phyloP scores from a whole-genome alignment of 2,797 vertebrate species.

The Valencia hispanica region DNA sequence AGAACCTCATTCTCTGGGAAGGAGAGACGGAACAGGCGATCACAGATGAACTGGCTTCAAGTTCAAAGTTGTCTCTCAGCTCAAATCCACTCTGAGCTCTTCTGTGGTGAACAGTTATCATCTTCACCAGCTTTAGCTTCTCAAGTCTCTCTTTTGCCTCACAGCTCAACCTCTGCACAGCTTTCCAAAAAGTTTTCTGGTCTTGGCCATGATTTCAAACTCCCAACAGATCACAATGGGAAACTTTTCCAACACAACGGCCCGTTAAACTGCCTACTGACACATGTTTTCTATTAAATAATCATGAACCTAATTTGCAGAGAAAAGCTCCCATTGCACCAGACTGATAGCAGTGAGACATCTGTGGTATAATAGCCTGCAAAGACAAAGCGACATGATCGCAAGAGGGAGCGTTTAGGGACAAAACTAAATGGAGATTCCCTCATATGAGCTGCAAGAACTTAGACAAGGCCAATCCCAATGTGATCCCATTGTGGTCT shows the following conservation, averaged over 20 bases:
- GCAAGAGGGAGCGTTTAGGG: slow-evolving; percentile 19
- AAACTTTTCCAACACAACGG: slow-evolving; percentile 24
- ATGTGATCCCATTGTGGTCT: slow-evolving; percentile 22
- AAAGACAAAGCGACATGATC: slow-evolving; percentile 24
- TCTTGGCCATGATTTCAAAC: slow-evolving; percentile 28
- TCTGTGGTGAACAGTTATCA: slow-evolving; percentile 56
- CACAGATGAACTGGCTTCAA: slow-evolving; percentile 43
- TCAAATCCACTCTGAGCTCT: slow-evolving; percentile 51
- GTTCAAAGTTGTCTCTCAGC: slow-evolving; percentile 62
- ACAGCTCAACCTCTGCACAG: slow-evolving; percentile 18
- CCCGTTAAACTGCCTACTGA: slow-evolving; percentile 16
- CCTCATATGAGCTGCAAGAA: slow-evolving; percentile 24
- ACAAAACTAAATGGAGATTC: slow-evolving; percentile 38
- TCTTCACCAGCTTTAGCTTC: slow-evolving; percentile 38
- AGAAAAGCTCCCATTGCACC: slow-evolving; percentile 13
- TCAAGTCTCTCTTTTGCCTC: slow-evolving; percentile 26
- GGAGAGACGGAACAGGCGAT: slow-evolving; percentile 46
- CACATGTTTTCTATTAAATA: slow-evolving; percentile 16
- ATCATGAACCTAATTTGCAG: slow-evolving; percentile 18
- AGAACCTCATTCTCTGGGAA: slow-evolving; percentile 66
- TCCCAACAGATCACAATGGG: slow-evolving; percentile 24
- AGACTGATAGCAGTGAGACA: slow-evolving; percentile 32
- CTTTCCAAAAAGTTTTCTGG: slow-evolving; percentile 42
- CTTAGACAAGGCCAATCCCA: slow-evolving; percentile 28
- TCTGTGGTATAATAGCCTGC: slow-evolving; percentile 18